Percentiles rank a stretch among this genome's conserved stretches.
Conservation (phyloP, 2,888 invertebrate genomes). For the Myathropa florea region DNA sequence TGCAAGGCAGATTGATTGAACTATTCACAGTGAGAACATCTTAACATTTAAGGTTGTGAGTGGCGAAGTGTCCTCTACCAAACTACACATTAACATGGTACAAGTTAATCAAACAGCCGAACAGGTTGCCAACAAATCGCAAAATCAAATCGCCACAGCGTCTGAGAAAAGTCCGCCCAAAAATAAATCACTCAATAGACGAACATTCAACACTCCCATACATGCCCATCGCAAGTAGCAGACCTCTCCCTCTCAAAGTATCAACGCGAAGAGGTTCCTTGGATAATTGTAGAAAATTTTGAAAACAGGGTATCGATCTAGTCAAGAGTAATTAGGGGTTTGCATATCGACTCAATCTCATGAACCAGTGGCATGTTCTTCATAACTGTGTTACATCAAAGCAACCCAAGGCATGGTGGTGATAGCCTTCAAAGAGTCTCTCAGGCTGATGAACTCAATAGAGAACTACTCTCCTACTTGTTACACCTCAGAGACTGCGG, state of each 20-base stretch:
- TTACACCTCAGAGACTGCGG: conserved; percentile 37
- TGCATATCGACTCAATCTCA: conserved; percentile 62
- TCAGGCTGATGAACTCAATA: conserved; percentile 12
- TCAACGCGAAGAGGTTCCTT: conserved; percentile 9
- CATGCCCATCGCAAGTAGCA: neutral
- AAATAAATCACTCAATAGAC: neutral
- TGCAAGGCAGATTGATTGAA: no score
- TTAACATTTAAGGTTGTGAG: no score
- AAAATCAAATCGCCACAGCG: no score
- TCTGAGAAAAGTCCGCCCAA: neutral
- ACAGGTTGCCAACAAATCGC: no score
- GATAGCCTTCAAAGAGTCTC: conserved; percentile 45
- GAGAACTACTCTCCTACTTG: conserved; percentile 53
- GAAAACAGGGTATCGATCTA: conserved; percentile 51
- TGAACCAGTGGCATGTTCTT: conserved; percentile 34
- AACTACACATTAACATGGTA: no score
- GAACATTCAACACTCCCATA: neutral
- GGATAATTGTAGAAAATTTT: conserved; percentile 28
- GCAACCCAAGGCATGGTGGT: neutral
- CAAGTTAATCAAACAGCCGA: neutral
- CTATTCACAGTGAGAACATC: no score
- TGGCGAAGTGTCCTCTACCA: no score
- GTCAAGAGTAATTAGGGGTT: conserved; percentile 65
- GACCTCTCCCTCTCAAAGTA: neutral
- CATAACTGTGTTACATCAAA: conserved; percentile 55